phyloP scores from a whole-genome alignment of 2,797 vertebrate species.

The Luscinia luscinia region DNA sequence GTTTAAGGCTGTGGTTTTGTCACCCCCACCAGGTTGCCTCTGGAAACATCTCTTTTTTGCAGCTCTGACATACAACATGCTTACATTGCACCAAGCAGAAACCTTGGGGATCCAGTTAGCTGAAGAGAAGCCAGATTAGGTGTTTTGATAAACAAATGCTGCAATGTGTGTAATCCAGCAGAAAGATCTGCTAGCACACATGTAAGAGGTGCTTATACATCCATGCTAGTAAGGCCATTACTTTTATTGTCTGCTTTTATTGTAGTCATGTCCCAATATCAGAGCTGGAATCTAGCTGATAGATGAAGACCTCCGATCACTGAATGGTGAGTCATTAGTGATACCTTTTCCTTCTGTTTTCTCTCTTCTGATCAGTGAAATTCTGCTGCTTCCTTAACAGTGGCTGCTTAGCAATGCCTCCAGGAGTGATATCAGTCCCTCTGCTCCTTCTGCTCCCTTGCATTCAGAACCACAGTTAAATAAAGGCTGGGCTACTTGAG shows the following conservation, averaged over 20 bases:
- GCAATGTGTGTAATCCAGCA: neutral
- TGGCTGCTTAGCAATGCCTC: neutral
- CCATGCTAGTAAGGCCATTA: neutral
- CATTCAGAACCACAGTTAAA: neutral
- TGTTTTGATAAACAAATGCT: neutral
- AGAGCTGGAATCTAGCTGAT: slow-evolving; percentile 47
- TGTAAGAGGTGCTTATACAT: neutral
- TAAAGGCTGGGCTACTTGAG: neutral
- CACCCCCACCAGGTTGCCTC: neutral
- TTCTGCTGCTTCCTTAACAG: neutral
- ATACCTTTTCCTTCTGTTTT: neutral
- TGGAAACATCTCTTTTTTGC: neutral
- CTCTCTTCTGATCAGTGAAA: neutral
- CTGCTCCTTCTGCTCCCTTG: neutral
- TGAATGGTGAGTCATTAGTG: slow-evolving; percentile 65
- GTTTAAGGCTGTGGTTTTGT: neutral
- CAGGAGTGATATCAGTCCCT: neutral
- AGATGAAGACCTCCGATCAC: slow-evolving; percentile 47
- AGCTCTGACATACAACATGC: neutral
- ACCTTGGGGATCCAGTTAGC: neutral
- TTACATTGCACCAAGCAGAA: neutral
- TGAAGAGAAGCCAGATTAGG: neutral
- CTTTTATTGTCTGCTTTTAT: slow-evolving; percentile 16
- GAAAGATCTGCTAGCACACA: neutral
- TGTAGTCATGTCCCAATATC: slow-evolving; percentile 75